Conservation (phyloP, 2,797 vertebrate genomes). For the Babyrousa celebensis region DNA sequence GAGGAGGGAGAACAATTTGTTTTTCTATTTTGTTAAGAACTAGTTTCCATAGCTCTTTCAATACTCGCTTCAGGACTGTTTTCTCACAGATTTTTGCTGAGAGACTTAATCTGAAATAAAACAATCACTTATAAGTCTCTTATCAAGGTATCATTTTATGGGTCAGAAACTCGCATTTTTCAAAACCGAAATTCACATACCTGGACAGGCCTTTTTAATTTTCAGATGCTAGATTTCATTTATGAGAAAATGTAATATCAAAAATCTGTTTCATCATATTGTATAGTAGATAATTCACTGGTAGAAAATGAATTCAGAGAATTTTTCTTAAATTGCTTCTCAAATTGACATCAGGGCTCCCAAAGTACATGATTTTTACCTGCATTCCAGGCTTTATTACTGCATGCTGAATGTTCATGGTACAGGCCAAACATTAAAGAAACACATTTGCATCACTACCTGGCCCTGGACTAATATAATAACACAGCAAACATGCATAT, state of each 20-base stretch:
- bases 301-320: background rate
- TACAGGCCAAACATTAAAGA: background rate
- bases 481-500: background rate
- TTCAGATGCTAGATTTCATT: constrained; percentile 46
- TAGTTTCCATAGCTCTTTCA: constrained; percentile 99
- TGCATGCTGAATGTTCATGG: too few species aligned
- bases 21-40: constrained; percentile 98
- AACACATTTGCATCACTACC: background rate
- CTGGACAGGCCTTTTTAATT: background rate
- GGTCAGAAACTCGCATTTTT: background rate
- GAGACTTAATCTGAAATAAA: constrained; percentile 95
- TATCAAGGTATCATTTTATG: constrained; percentile 8
- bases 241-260: background rate
- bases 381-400: accelerated
- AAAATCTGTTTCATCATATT: background rate
- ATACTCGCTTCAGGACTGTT: constrained; percentile 97
- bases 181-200: background rate
- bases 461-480: background rate
- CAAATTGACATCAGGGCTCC: background rate
- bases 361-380: background rate
- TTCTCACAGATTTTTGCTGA: constrained; percentile 99
- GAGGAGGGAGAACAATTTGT: constrained; percentile 97
- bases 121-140: constrained; percentile 34
- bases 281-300: background rate
- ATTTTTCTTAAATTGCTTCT: background rate